These are phyloP conservation scores for Batillaria attramentaria DNA, from an alignment of 1,140 invertebrate genomes.

Conservation along the genomic window DNA sequence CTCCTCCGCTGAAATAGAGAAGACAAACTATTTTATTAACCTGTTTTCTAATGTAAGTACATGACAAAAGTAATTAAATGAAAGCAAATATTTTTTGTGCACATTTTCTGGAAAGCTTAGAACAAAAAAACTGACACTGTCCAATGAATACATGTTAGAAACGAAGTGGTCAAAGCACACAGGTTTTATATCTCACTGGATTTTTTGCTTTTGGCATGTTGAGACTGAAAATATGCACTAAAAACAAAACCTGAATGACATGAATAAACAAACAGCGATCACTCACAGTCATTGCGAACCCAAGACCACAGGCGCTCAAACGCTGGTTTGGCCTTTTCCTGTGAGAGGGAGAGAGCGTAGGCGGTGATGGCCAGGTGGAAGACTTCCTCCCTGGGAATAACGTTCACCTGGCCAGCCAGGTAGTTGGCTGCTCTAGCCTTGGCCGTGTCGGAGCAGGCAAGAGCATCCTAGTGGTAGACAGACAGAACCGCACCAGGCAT, in stretches of 20 bases:
- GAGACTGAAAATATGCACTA: no score
- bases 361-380: slow-evolving; percentile 63
- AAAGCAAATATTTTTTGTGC: no score
- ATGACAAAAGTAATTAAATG: no score
- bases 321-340: slow-evolving; percentile 47
- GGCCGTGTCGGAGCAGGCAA: slow-evolving; percentile 55
- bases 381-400: slow-evolving; percentile 44
- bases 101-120: no score
- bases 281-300: slow-evolving; percentile 41
- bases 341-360: slow-evolving; percentile 60
- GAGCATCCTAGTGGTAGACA: slow-evolving; percentile 49
- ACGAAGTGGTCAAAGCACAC: no score
- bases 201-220: no score
- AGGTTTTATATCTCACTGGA: no score
- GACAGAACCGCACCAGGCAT: neutral
- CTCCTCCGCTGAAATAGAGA: slow-evolving; percentile 53
- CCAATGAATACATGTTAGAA: no score
- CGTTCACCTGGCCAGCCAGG: slow-evolving; percentile 43
- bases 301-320: slow-evolving; percentile 55
- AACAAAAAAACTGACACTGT: no score
- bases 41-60: no score
- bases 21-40: no score
- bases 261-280: neutral
- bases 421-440: slow-evolving; percentile 54
- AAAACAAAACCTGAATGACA: no score